Conservation (phyloP, 1,140 invertebrate genomes). For the Dinoponera quadriceps region DNA sequence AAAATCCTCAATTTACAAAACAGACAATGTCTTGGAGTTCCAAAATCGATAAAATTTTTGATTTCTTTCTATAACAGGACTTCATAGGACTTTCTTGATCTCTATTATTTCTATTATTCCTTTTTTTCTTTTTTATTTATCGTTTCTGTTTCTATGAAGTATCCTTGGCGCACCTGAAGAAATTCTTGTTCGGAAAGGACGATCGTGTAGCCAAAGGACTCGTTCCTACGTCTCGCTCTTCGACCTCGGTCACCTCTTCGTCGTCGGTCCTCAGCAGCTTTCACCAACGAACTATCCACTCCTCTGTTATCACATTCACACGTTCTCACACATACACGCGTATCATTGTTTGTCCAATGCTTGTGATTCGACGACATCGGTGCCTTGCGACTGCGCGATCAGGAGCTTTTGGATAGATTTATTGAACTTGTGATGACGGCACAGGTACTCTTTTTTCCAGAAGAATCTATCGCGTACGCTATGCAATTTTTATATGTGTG, state of each 20-base stretch:
- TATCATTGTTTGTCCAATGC: conserved; percentile 14
- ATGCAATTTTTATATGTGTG: background rate
- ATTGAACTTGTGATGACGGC: background rate
- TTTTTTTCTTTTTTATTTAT: background rate
- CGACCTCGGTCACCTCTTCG: background rate
- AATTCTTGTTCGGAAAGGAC: background rate
- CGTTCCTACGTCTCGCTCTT: background rate
- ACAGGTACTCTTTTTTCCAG: background rate
- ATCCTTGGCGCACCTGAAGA: conserved; percentile 16
- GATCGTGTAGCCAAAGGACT: background rate
- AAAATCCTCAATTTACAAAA: background rate
- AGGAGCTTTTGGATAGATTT: conserved; percentile 38
- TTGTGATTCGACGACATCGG: conserved; percentile 30
- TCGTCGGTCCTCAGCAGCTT: conserved; percentile 34
- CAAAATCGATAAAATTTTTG: background rate
- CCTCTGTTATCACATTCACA: conserved; percentile 25
- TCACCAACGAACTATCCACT: conserved; percentile 12
- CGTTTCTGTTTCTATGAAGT: background rate
- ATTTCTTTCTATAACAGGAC: background rate
- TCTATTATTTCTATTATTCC: background rate
- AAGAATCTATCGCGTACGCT: background rate
- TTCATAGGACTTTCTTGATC: background rate
- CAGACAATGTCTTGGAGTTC: background rate
- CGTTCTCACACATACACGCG: conserved; percentile 20
- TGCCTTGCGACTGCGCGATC: conserved; percentile 51